phyloP scores from a whole-genome alignment of 2,113 vertebrate genomes.

The Lepus americanus region DNA sequence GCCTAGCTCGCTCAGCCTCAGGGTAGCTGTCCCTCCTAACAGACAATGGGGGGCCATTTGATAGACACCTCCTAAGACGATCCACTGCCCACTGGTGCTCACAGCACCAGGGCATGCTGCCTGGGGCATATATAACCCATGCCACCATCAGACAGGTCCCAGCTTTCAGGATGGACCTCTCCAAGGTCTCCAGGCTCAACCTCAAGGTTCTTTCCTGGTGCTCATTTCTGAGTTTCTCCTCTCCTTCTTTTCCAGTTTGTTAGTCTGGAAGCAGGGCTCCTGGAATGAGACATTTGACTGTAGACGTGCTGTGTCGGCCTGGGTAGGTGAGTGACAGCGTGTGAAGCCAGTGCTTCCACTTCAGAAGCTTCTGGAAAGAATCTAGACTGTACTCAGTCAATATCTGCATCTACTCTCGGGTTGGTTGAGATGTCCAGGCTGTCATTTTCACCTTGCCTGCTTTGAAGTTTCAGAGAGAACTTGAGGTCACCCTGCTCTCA shows the following conservation, averaged over 20 bases:
- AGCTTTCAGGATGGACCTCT: background rate
- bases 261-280: background rate
- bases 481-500: background rate
- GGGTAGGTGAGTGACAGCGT: background rate
- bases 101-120: background rate
- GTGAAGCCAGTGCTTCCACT: background rate
- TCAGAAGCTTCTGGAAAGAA: conserved; percentile 17
- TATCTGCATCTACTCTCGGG: background rate
- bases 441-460: conserved; percentile 1
- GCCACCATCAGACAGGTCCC: background rate
- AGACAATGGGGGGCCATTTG: background rate
- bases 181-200: background rate
- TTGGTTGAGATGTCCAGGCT: background rate
- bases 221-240: background rate
- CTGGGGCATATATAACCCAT: background rate
- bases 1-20: rapidly evolving
- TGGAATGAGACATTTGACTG: background rate
- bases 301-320: background rate
- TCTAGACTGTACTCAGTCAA: background rate
- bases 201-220: background rate
- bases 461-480: conserved; percentile 46
- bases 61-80: background rate
- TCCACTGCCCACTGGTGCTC: background rate
- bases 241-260: background rate
- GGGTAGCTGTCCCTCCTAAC: background rate